Percentiles rank a stretch among this genome's conserved stretches.
Conservation (phyloP, 2,113 vertebrate species). For the Trachemys scripta region DNA sequence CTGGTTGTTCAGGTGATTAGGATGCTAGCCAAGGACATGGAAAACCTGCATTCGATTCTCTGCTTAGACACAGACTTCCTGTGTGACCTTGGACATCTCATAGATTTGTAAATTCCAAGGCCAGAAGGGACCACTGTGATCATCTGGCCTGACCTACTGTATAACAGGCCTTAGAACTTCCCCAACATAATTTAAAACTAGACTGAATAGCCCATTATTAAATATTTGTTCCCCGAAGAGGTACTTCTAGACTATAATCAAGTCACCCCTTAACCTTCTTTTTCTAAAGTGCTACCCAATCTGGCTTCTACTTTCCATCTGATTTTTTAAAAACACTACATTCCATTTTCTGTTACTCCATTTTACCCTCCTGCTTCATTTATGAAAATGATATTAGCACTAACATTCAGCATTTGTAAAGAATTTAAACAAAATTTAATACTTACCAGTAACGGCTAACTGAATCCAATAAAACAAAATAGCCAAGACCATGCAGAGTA, state of each 20-base stretch:
- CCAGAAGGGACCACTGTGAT: not conserved
- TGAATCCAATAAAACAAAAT: conserved; percentile 73
- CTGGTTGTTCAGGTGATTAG: not conserved
- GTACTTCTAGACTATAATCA: not conserved
- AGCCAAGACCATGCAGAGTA: conserved; percentile 68
- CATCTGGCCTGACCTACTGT: not conserved
- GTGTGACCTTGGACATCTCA: not conserved
- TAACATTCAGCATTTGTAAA: conserved; percentile 6
- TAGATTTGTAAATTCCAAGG: not conserved
- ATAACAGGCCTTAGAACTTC: not conserved
- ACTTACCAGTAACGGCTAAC: conserved; percentile 80
- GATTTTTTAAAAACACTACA: not conserved
- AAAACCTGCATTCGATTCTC: not conserved
- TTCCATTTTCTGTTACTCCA: not conserved
- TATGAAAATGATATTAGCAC: conserved; percentile 10
- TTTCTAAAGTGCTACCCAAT: not conserved
- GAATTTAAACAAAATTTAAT: conserved; percentile 25
- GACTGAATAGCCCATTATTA: not conserved
- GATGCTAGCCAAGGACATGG: not conserved
- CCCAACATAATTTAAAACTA: not conserved
- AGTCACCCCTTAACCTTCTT: not conserved
- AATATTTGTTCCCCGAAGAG: not conserved
- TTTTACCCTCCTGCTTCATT: not conserved
- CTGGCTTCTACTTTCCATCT: not conserved
- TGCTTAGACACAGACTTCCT: not conserved